Conservation (phyloP, 2,888 invertebrate genomes). For the Brassicogethes aeneus region DNA sequence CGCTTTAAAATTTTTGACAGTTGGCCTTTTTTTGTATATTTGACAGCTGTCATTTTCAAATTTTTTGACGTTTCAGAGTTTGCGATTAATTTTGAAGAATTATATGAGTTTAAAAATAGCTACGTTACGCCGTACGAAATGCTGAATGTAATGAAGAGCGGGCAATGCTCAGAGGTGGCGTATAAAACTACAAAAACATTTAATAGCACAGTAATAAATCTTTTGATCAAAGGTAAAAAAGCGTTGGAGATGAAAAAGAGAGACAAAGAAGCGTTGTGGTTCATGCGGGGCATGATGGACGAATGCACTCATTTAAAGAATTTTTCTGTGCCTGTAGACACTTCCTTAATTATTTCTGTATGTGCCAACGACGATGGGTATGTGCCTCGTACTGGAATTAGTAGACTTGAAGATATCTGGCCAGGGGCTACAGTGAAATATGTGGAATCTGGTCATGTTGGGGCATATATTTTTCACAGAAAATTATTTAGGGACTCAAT, state of each 20-base stretch:
- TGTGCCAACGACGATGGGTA: conserved; percentile 86
- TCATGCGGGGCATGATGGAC: conserved; percentile 98
- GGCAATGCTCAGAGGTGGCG: conserved; percentile 20
- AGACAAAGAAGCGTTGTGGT: conserved; percentile 70
- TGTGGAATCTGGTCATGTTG: conserved; percentile 83
- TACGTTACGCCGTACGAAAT: conserved; percentile 35
- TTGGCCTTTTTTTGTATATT: too few species aligned
- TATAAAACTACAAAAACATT: conserved; percentile 20
- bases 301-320: conserved; percentile 95
- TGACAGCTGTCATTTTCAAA: too few species aligned
- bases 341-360: conserved; percentile 82
- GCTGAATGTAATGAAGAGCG: conserved; percentile 21
- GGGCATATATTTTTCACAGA: conserved; percentile 80
- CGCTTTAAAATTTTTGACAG: too few species aligned
- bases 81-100: neutral
- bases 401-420: conserved; percentile 83
- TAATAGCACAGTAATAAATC: neutral
- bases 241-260: conserved; percentile 54
- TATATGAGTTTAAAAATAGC: conserved; percentile 15
- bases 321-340: conserved; percentile 81
- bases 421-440: conserved; percentile 84
- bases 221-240: conserved; percentile 11
- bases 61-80: conserved; percentile 1
- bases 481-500: conserved; percentile 80
- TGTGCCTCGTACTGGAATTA: conserved; percentile 78